Base-by-base conservation (phyloP, 2,113 vertebrate genomes). In the Nannospalax galili region DNA sequence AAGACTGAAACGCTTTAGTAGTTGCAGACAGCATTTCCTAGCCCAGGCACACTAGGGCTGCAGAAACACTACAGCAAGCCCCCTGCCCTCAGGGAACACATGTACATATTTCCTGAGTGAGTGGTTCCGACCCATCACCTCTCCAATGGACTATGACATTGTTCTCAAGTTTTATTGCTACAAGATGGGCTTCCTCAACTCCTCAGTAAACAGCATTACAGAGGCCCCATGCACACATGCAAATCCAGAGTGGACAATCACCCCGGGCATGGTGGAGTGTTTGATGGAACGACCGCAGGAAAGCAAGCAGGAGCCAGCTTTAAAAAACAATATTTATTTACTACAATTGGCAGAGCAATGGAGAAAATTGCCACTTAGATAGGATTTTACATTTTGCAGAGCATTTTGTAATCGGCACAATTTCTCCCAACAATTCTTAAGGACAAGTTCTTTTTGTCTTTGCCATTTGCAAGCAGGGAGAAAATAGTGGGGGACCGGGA, bases 301-400 rank as follows among this genome's bases (percentile, higher is more conserved):
- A 97, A 93, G 88, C 90, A 88, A 97, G 88, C 95, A 96, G 93
- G 92, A 97, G 88, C 78, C 88, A 88, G 90, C 94, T 95, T 96
- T 95, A 93, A 96, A 97, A 94, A 95, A 96, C 92, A 96, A 88
- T 97, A 96, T 97, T 97, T 97, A 96, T 96, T 96, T 97, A 97
- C 95, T 97, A 96, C 96, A 95, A 95, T 84, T 96, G 96, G 81
- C 87, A 95, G 65, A 96, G 93, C 94, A 93, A 95, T 95, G 96
- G 90, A 88, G 96, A 96, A 97, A 98, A 97, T 97, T 96, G 96
- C 96, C 84, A 90, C 87, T 97, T 96, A 97, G 90, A 95, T 87
- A 72, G 90, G 73, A 96, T 92, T 97, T 97, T 96, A 89, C 96
- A 95, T 97, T 97, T 96, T 96, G 93, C 77, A 90, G 97, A 96